Base-by-base conservation (phyloP, 2,888 invertebrate species). In the Epistrophe eligans region DNA sequence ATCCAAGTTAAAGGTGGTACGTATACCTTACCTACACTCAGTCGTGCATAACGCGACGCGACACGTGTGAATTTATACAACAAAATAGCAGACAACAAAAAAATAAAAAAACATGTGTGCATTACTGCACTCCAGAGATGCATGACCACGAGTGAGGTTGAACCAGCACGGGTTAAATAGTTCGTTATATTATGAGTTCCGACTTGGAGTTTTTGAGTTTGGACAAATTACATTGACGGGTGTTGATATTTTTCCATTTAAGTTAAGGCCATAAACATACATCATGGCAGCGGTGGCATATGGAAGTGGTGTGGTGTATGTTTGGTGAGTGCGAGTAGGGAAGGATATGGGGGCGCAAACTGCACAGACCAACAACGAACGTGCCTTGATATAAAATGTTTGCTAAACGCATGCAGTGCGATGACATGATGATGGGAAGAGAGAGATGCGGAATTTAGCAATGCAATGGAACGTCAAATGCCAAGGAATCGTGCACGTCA, bases 221-320 rank as follows among this genome's bases (percentile, higher is more conserved):
- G 52, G 79, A 70, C 83, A 79, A 74, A 74, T 84, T 84, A 79
- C 64, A 55, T 58, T 52, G 45, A 71, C 66, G 66, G 64, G 43
- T 77, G 76, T 80, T 84, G 76, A 77, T 77, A 43, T 77, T 67
- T 74, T 74, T 66, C 83, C 83, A 84, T 84, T 79, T 19, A 40
- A 52, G 13, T n/a, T 79, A 28, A 17, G 24, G 28, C 19, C 38
- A 43, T 50, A 15, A 48, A 58, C 58, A 45, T 13, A 74, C 15
- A 74, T n/a, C 48, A 24, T 32, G 17, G 55, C 24, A 15, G 32
- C 8, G 17, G 35, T 9, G 35, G 8, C 35, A 35, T 35, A 38
- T 17, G 13, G 40, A 38, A 60, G 17, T 7, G 17, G 17, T 17
- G 24, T 24, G 1, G 24, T 24, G 24, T 24, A 24, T 11, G 10